Evolutionary conservation across 2,888 invertebrate species (phyloP).

Genomic region (Argyra leucocephala): DNA sequence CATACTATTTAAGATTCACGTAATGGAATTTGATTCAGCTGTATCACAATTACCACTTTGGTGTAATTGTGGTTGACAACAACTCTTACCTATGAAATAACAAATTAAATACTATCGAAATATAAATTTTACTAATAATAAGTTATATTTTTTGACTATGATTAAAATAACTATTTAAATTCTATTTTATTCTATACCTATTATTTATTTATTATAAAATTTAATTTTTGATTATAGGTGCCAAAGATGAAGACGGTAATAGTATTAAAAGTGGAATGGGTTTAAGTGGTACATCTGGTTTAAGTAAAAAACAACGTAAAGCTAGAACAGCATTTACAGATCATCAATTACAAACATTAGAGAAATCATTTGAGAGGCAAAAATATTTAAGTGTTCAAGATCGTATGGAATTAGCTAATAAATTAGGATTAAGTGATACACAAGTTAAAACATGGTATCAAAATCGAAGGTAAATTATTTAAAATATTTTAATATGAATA

Average conservation of each 20-base stretch:
- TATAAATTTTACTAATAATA: too few relatives aligned
- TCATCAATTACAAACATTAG: slow-evolving; percentile 90
- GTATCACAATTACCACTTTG: too few relatives aligned
- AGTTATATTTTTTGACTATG: too few relatives aligned
- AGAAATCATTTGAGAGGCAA: slow-evolving; percentile 93
- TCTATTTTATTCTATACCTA: too few relatives aligned
- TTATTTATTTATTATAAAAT: too few relatives aligned
- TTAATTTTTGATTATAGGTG: slow-evolving; percentile 61
- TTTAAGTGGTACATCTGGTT: slow-evolving; percentile 38
- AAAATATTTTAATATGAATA: too few relatives aligned
- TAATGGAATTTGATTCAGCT: too few relatives aligned
- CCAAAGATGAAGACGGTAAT: slow-evolving; percentile 68
- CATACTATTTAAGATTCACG: too few relatives aligned
- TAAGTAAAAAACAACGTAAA: slow-evolving; percentile 90
- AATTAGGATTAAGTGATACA: slow-evolving; percentile 91
- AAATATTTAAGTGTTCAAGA: slow-evolving; percentile 96
- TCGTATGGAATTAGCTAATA: slow-evolving; percentile 94
- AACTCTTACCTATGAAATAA: too few relatives aligned
- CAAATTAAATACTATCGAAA: too few relatives aligned
- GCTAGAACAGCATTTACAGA: slow-evolving; percentile 98
- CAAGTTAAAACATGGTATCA: slow-evolving; percentile 99
- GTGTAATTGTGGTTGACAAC: too few relatives aligned
- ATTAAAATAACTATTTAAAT: too few relatives aligned
- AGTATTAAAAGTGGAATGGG: slow-evolving; percentile 43
- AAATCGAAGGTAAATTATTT: slow-evolving; percentile 88